Base-by-base conservation (phyloP, 2,113 vertebrate genomes). In the Xiphorhynchus elegans region DNA sequence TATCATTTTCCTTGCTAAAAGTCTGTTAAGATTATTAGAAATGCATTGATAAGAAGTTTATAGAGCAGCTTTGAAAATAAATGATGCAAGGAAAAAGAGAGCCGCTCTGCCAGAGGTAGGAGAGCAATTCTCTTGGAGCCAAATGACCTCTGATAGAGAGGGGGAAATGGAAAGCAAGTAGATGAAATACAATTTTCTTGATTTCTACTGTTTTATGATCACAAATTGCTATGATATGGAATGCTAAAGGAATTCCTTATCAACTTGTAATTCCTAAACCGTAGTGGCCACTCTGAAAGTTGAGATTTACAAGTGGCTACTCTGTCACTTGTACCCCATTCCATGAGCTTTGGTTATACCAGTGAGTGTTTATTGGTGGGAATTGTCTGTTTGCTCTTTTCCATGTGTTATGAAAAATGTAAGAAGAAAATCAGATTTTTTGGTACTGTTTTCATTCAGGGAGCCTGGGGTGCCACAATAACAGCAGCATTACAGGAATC, bases 41-140 rank as follows among this genome's bases (percentile, higher is more conserved):
- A 92, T 90, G 82, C 93, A 95, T 93, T 94, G 94, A 87, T 86
- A 75, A 55, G 77, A 78, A 96, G 79, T 84, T 97, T 87, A 89
- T 93, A 84, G 87, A 33, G 33, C 70, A 88, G 67, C 86, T 96
- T 96, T 94, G 89, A 95, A 96, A 97, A 88, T 69, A 95, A 97
- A 95, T 66, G 93, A 81, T 89, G 93, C 92, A 90, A 87, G 63
- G 28, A 92, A 90, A 76, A 73, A 74, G 81, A 79, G 35, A 77
- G 52, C 60, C 68, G 53, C 68, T 68, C 49, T 84, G 69, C 33
- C 44, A 78, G 55, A 58, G 40, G 66, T 7, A 87, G 46, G 49
- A 72, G 55, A 76, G 66, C 24, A 67, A 29, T 39, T 31, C 37
- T 13, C 86, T 82, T 84, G 66, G 6, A 56, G 72, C 44, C 90